Evolutionary conservation across 2,888 invertebrate genomes (phyloP), one percentile per base, ranked within the genome.

Genomic region (Ectemnius continuus): DNA sequence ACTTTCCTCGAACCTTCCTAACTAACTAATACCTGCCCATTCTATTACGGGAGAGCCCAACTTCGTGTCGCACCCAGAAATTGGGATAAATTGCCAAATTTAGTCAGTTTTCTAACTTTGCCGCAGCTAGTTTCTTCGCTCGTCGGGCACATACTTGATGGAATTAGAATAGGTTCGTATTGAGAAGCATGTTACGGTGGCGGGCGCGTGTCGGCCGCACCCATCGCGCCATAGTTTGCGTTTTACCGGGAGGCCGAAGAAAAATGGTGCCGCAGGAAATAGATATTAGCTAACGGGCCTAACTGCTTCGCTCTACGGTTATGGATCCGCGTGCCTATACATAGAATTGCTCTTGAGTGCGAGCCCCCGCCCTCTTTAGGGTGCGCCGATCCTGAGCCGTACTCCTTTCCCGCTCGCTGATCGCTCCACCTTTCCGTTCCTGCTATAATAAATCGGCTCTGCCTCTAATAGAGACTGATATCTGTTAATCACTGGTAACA

Each of bases 261-360:
- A 85, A 87, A 88, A 87, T 86, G 87, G 86, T 86, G 87, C 73
- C 80, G 75, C 74, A 86, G 89, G 88, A 89, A 89, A 89, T 89
- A 89, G 90, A 89, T 89, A 89, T 90, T 88, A 87, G 85, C 86
- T 84, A 87, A 86, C 86, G 80, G 83, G 83, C 83, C 85, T 86
- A 87, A 86, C 86, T 84, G 83, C 81, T 81, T 76, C 75, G 36
- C 11, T 36, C 80, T 83, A 75, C 79, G 76, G 82, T 80, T 85
- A 83, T 73, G 80, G 79, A 73, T 66, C 63, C 64, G 62, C 20
- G 6, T 62, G n/a, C 52, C 47, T 23, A 47, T 48, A 56, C 66
- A 23, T 75, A 72, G 75, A 75, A 75, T 72, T 70, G 70, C 70
- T 72, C 75, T 73, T 67, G 75, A 67, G 68, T 8, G 36, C 36